A percentile compares a stretch with the other conserved stretches of the same genome.
Evolutionary conservation across 2,113 vertebrate genomes (phyloP).

Genomic region (Progne subis): DNA sequence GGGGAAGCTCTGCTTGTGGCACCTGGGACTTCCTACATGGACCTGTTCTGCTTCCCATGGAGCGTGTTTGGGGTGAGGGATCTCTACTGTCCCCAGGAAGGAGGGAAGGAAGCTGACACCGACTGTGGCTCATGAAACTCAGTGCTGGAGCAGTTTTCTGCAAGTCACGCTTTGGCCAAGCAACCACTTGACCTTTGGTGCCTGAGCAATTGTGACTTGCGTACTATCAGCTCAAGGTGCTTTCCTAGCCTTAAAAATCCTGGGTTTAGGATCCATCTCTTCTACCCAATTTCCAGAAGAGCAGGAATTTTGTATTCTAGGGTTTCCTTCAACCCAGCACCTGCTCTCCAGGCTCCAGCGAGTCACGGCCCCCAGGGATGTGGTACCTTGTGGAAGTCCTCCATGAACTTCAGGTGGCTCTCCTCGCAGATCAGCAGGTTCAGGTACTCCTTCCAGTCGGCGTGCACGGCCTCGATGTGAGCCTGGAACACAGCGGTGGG

Average conservation of each 20-base stretch:
- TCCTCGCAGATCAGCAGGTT: conserved; percentile 98
- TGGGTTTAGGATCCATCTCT: neutral
- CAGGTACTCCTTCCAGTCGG: conserved; percentile 97
- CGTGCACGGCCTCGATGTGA: conserved; percentile 93
- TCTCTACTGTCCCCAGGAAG: neutral
- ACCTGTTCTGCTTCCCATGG: neutral
- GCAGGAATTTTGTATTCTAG: neutral
- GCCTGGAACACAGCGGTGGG: conserved; percentile 73
- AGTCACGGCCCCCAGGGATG: accelerated
- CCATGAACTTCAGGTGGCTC: conserved; percentile 96
- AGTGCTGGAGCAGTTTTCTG: neutral
- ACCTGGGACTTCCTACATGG: neutral
- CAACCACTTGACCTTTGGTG: neutral
- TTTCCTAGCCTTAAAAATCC: neutral
- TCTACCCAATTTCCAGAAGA: neutral
- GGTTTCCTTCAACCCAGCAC: neutral
- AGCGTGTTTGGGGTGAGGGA: neutral
- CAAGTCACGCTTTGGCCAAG: neutral
- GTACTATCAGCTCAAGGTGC: neutral
- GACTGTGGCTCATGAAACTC: neutral
- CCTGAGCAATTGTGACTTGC: neutral
- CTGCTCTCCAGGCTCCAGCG: accelerated
- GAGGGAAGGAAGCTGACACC: accelerated
- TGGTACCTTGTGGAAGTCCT: conserved; percentile 93
- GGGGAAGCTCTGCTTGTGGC: neutral